Evolutionary conservation across 2,888 invertebrate species (phyloP), one percentile per base, ranked within the genome.

Genomic region (Selenia dentaria): DNA sequence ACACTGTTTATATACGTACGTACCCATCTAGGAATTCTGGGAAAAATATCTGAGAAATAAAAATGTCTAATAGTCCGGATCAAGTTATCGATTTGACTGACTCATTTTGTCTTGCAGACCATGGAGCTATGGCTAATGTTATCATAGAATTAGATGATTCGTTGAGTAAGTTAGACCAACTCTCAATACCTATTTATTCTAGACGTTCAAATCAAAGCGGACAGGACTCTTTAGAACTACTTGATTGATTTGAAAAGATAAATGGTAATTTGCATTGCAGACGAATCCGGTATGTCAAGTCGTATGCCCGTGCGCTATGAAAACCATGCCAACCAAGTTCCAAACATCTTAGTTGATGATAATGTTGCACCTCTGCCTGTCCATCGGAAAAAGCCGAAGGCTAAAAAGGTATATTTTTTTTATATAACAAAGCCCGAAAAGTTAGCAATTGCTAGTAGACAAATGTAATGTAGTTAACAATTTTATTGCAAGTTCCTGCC

Each of bases 71-170:
- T 27, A 11, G 22, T 2, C 29, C 5, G n/a, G 20, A 2, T 4
- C 29, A 16, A 14, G 35, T 69, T n/a, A 70, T 76, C 39, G 75
- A 77, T 54, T 57, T 75, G 34, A 74, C 72, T 3, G 45, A 56
- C 37, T 72, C 77, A 3, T 73, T 68, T 54, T 59, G 48, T 10
- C 56, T 66, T 18, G 51, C 32, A 9, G 53, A 64, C 53, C 64
- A 68, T 44, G 47, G 49, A 29, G 18, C 26, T 24, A n/a, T 67
- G 36, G 33, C 58, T 8, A 44, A 74, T 51, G 26, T 40, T 35
- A 41, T 76, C 2, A 79, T 79, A 39, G 71, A 70, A 35, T 46
- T 79, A 28, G 74, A 79, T 38, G 70, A 74, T 24, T 72, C 72
- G 2, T 24, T 69, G 16, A 52, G 51, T 49, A 51, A 48, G 59